Base-by-base conservation (phyloP, 1,140 invertebrate genomes). In the Conus betulinus region DNA sequence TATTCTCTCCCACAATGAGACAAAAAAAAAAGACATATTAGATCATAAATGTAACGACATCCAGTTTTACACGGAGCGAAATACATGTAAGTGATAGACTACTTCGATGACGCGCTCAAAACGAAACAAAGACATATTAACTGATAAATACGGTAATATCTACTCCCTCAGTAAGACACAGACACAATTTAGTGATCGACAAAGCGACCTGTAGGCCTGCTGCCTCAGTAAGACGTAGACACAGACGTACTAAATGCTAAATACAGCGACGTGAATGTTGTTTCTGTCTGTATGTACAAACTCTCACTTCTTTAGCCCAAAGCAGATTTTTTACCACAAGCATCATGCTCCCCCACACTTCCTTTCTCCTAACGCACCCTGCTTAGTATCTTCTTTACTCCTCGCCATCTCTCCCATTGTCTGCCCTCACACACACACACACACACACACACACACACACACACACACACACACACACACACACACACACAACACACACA, bases 361-460 rank as follows among this genome's bases (percentile, higher is more conserved):
- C 3, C 63, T 71, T n/a, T 71, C 63, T 71, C 63, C n/a, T n/a
- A 71, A 15, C 15, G 1, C 15, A 15, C 15, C 63, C 15, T 1
- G 1, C 63, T 17, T n/a, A 71, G 1, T 71, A 15, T 71, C 63
- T 71, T n/a, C n/a, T n/a, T 71, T n/a, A 1, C 63, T 71, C 63
- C n/a, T n/a, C 15, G 1, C 15, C 63, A 71, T n/a, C 15, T 3
- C 39, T 39, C 39, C 39, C 39, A 0, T 39, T 39, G 39, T 3
- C 39, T 39, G 0, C 39, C 39, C 39, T 39, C 39, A 1, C 39
- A 39, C 39, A 39, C 39, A 39, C 39, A 39, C 39, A 39, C 39
- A 71, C 63, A 71, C n/a, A 71, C 63, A 71, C 63, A 71, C 63
- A 71, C 63, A 71, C 63, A 71, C 63, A 71, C 63, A 71, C 63